A percentile compares a stretch with the other conserved stretches of the same genome.
phyloP scores from a whole-genome alignment of 2,797 vertebrate genomes.

The Microchirus variegatus region DNA sequence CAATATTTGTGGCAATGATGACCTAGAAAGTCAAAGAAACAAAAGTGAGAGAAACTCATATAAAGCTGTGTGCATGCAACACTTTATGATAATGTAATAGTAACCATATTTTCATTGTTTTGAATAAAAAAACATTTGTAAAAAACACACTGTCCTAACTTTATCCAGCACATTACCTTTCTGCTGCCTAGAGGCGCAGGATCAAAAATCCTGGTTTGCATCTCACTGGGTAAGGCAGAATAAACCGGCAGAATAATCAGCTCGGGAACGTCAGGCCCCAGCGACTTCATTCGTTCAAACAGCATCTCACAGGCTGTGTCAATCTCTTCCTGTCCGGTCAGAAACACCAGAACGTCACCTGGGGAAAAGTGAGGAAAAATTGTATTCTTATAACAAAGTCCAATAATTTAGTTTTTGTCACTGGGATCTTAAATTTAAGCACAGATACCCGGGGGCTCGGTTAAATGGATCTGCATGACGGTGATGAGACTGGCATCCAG shows the following conservation, averaged over 20 bases:
- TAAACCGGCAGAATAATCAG: conserved; percentile 97
- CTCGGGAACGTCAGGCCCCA: conserved; percentile 95
- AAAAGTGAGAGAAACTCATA: too few species aligned
- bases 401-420: too few species aligned
- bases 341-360: conserved; percentile 97
- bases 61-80: neutral
- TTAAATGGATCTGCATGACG: conserved; percentile 98
- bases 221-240: conserved; percentile 96
- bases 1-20: conserved; percentile 97
- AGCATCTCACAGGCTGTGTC: conserved; percentile 99
- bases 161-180: conserved; percentile 78
- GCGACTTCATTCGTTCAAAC: conserved; percentile 97
- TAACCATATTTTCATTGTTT: too few species aligned
- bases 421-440: neutral
- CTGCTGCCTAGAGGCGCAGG: conserved; percentile 93
- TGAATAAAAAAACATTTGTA: too few species aligned
- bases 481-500: conserved; percentile 98
- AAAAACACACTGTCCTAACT: neutral
- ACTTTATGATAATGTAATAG: too few species aligned
- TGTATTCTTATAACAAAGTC: too few species aligned
- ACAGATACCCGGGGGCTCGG: conserved; percentile 91
- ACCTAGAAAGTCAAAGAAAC: conserved; percentile 77
- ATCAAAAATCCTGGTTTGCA: conserved; percentile 98
- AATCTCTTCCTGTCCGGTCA: conserved; percentile 99
- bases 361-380: neutral